Conservation (phyloP, 1,140 invertebrate species). For the Pseudomyrmex flavicornis region DNA sequence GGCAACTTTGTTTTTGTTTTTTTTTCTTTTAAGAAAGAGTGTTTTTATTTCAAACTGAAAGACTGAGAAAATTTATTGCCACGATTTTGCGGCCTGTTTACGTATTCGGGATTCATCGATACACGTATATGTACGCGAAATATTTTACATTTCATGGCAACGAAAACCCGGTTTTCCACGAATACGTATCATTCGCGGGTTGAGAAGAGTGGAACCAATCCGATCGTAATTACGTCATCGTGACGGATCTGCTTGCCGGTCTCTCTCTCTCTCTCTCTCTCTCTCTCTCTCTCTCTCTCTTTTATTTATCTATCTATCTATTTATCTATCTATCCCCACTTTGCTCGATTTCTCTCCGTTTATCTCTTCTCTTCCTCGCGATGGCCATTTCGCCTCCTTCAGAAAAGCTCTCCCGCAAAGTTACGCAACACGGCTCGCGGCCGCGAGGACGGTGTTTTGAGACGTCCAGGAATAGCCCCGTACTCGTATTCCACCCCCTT, state of each 20-base stretch:
- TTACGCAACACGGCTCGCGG: constrained; percentile 73
- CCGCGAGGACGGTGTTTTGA: constrained; percentile 70
- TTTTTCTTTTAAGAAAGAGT: too few relatives aligned
- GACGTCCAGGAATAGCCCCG: constrained; percentile 73
- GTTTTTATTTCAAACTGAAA: neutral
- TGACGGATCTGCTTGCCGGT: neutral
- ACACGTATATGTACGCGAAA: neutral
- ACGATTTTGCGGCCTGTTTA: neutral
- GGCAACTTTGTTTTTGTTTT: too few relatives aligned
- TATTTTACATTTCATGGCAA: neutral
- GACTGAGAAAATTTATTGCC: neutral
- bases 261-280: neutral
- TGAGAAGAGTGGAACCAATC: neutral
- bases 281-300: neutral
- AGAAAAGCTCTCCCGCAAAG: constrained; percentile 70
- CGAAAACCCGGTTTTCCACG: neutral
- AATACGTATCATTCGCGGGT: neutral
- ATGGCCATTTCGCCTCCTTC: constrained; percentile 70
- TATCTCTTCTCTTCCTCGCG: neutral
- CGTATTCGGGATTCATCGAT: neutral
- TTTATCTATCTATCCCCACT: neutral
- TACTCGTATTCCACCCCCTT: constrained; percentile 65
- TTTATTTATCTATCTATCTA: neutral
- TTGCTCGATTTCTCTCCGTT: neutral
- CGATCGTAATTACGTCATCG: constrained; percentile 5